Evolutionary conservation across 1,140 invertebrate genomes (phyloP).

Genomic region (Ceratina japonica): DNA sequence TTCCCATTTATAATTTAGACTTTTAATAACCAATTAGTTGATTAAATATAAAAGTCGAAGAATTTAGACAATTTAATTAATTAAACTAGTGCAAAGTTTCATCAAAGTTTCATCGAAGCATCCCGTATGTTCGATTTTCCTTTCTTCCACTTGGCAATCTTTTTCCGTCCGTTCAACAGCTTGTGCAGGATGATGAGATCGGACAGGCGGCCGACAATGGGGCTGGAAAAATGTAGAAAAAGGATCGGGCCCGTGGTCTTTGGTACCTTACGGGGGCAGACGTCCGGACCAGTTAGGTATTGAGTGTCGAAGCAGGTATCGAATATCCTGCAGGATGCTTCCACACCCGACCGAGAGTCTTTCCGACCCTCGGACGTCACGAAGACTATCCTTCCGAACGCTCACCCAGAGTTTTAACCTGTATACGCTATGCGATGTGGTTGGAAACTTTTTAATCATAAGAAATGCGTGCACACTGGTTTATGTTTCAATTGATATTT

Average conservation of each 20-base stretch:
- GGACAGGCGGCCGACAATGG: constrained; percentile 54
- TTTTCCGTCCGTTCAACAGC: constrained; percentile 12
- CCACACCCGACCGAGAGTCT: constrained; percentile 27
- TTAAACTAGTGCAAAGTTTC: no score
- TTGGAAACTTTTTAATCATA: constrained; percentile 21
- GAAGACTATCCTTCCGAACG: neutral
- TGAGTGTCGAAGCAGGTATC: constrained; percentile 64
- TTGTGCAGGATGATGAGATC: constrained; percentile 37
- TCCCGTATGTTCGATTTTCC: neutral
- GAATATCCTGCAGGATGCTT: constrained; percentile 52
- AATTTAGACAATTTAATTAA: no score
- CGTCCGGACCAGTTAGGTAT: constrained; percentile 64
- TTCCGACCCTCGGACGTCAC: constrained; percentile 5
- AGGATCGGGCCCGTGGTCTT: constrained; percentile 22
- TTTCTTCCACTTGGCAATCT: neutral
- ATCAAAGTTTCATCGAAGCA: neutral
- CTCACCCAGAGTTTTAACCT: constrained; percentile 3
- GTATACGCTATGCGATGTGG: neutral
- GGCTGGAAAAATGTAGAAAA: constrained; percentile 41
- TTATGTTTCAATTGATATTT: constrained; percentile 26
- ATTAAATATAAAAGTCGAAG: no score
- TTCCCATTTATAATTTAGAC: no score
- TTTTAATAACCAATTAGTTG: no score
- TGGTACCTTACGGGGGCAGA: constrained; percentile 13
- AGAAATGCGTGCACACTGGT: neutral